Base-by-base conservation (phyloP, 1,140 invertebrate species). In the Aphidius ervi region DNA sequence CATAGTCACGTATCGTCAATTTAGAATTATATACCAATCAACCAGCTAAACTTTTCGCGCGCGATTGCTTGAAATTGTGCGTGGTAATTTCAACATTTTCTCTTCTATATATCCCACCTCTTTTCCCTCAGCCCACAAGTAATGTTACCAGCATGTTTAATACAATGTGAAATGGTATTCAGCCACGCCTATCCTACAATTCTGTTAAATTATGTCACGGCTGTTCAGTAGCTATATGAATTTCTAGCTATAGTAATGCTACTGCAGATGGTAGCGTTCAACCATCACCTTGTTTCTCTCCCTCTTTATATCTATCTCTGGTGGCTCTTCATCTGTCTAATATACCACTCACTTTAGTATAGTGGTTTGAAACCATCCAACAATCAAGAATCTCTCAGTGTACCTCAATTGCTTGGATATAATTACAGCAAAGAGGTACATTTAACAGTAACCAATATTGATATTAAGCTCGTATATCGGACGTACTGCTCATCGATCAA, bases 131-230 rank as follows among this genome's bases (percentile, higher is more conserved):
- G 52, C 10, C 52, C 52, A 40, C 54, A 56, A 56, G 31, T 45
- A 7, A 16, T 48, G 46, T 20, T 6, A 45, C 42, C 42, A 58
- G 49, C 56, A 64, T 64, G 59, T 64, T 58, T 64, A 61, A 64
- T 64, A 61, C 59, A 52, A 56, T 56, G 20, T 55, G 49, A 42
- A 61, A 61, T 46, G 56, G 58, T 61, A 64, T 64, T 64, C 63
- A 48, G 39, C 59, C 63, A 58, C 63, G 63, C 63, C 63, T 58
- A 58, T 64, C 55, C 49, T 64, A 67, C 68, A 70, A 71, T 71
- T 71, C 68, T 63, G 63, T 62, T 71, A 70, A 70, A 71, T 71
- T 70, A 70, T 70, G 68, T 70, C 65, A 67, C 65, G 64, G 53
- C 40, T 61, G 58, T 39, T 42, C 47, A 46, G 48, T 42, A 40